Conservation (phyloP, 2,888 invertebrate species). For the Lissonota sp. region DNA sequence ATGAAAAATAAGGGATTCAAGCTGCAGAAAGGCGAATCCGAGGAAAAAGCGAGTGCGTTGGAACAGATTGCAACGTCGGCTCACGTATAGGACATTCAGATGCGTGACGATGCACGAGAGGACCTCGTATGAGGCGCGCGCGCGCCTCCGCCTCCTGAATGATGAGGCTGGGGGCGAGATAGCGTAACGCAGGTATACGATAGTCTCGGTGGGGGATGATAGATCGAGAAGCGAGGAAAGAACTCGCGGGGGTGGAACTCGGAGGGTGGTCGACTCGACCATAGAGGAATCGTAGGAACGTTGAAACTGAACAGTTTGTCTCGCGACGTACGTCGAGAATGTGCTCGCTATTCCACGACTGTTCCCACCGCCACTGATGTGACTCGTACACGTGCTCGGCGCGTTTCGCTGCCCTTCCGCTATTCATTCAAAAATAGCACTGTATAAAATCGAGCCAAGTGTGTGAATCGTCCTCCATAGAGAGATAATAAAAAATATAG, state of each 20-base stretch:
- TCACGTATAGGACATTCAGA: slow-evolving; percentile 64
- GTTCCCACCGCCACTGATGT: slow-evolving; percentile 24
- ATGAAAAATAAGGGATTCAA: slow-evolving; percentile 41
- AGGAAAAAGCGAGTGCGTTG: neutral
- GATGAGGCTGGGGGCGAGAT: slow-evolving; percentile 1
- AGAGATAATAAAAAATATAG: too few species aligned
- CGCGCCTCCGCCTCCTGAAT: neutral
- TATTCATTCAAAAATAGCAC: too few species aligned
- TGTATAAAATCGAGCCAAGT: too few species aligned
- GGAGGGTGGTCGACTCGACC: slow-evolving; percentile 10
- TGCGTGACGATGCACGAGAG: slow-evolving; percentile 61
- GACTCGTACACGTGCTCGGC: slow-evolving; percentile 63
- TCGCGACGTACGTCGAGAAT: slow-evolving; percentile 67
- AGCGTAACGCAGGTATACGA: slow-evolving; percentile 7
- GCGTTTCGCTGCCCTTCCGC: neutral
- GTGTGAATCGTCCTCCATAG: too few species aligned
- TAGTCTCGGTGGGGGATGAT: slow-evolving; percentile 6
- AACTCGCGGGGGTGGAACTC: neutral
- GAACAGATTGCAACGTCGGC: slow-evolving; percentile 60
- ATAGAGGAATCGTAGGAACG: slow-evolving; percentile 62
- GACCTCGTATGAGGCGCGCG: slow-evolving; percentile 45
- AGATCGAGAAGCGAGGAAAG: slow-evolving; percentile 22
- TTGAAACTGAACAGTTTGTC: slow-evolving; percentile 62
- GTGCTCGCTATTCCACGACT: slow-evolving; percentile 58
- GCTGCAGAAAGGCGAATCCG: slow-evolving; percentile 14